phyloP scores from a whole-genome alignment of 2,113 vertebrate genomes.

The Australoheros scitulus region DNA sequence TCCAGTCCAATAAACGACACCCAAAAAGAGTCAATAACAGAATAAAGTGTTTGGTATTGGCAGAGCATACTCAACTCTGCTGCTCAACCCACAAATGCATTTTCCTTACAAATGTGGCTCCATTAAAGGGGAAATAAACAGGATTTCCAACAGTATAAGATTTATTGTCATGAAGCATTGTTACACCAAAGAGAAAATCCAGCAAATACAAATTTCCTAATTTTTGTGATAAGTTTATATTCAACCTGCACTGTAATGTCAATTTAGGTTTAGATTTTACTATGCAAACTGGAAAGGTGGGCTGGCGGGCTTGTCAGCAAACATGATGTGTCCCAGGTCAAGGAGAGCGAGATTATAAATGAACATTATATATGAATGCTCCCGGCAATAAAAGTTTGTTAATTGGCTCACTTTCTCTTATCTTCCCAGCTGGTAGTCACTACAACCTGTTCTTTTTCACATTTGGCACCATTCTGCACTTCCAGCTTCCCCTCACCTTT shows the following conservation, averaged over 20 bases:
- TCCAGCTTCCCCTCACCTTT: neutral
- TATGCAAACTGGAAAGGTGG: neutral
- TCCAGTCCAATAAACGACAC: no score
- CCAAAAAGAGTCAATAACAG: no score
- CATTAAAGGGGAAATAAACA: no score
- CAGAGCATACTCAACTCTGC: no score
- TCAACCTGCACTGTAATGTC: neutral
- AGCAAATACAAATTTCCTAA: no score
- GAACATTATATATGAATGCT: neutral
- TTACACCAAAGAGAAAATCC: no score
- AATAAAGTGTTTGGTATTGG: no score
- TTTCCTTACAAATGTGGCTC: no score
- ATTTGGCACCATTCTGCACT: neutral
- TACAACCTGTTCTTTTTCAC: neutral
- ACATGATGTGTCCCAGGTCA: neutral
- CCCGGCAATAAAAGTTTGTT: neutral
- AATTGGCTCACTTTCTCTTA: constrained; percentile 11
- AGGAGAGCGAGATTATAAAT: neutral
- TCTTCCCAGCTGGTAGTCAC: neutral
- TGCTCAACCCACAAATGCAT: no score
- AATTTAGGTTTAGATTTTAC: neutral
- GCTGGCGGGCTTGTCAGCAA: neutral
- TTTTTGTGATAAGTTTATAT: neutral
- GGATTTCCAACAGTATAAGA: no score
- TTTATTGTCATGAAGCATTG: no score